phyloP scores from a whole-genome alignment of 2,888 invertebrate species.

The Nectonema munidae region DNA sequence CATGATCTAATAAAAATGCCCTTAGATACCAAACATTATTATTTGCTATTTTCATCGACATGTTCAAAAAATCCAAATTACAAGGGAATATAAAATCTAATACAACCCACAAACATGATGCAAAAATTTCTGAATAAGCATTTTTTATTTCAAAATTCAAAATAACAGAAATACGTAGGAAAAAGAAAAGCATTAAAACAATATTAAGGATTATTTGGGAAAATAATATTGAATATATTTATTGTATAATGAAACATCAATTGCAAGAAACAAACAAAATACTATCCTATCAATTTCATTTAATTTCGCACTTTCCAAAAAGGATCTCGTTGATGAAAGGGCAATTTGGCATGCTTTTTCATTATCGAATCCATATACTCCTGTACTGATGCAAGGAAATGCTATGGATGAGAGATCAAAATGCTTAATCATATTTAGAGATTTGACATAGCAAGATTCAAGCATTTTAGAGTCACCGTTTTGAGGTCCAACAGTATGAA shows the following conservation, averaged over 20 bases:
- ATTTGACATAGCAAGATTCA: slow-evolving; percentile 36
- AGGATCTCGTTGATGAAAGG: slow-evolving; percentile 32
- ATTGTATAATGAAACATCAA: slow-evolving; percentile 39
- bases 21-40: too few relatives aligned
- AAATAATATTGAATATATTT: slow-evolving; percentile 38
- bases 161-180: too few relatives aligned
- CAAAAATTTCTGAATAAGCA: too few relatives aligned
- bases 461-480: slow-evolving; percentile 35
- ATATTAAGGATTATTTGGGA: slow-evolving; percentile 26
- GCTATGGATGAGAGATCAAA: slow-evolving; percentile 25
- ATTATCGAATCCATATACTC: slow-evolving; percentile 56
- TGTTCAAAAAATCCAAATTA: too few relatives aligned
- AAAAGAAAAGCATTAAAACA: too few relatives aligned
- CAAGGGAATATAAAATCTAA: too few relatives aligned
- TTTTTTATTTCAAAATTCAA: too few relatives aligned
- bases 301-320: slow-evolving; percentile 28
- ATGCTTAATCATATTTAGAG: slow-evolving; percentile 29
- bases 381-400: slow-evolving; percentile 62
- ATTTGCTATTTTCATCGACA: too few relatives aligned
- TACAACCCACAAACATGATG: too few relatives aligned
- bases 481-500: slow-evolving; percentile 56
- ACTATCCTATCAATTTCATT: slow-evolving; percentile 34
- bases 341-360: slow-evolving; percentile 42
- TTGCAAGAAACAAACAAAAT: slow-evolving; percentile 41
- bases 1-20: too few relatives aligned